A percentile compares a stretch with the other conserved stretches of the same genome.
Evolutionary conservation across 2,797 vertebrate species (phyloP).

Genomic region (Characodon lateralis): DNA sequence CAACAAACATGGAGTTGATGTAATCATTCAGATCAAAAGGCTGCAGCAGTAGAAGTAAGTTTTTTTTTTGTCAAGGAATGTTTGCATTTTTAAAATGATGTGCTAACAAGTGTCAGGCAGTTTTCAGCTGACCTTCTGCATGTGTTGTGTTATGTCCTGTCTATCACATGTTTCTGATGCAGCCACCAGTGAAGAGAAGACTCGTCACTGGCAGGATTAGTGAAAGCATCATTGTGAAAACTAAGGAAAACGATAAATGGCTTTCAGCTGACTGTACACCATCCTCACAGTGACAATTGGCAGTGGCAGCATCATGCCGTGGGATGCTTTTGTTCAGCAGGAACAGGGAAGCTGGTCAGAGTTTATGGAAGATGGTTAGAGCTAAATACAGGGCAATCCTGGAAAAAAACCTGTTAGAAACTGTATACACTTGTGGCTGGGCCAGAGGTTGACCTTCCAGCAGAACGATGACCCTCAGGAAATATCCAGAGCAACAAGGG

Average conservation of each 20-base stretch:
- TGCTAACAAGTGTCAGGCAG: slow-evolving; percentile 23
- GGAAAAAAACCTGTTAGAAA: too few relatives aligned
- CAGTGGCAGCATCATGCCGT: neutral
- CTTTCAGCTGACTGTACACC: neutral
- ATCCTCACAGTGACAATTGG: neutral
- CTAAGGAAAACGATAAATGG: neutral
- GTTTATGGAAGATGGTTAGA: neutral
- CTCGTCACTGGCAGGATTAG: neutral
- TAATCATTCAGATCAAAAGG: neutral
- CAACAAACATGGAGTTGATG: slow-evolving; percentile 3
- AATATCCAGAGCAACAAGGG: too few relatives aligned
- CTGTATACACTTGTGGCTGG: too few relatives aligned
- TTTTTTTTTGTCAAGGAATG: neutral
- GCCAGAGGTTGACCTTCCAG: too few relatives aligned
- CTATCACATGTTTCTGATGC: slow-evolving; percentile 7
- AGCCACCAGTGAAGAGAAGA: too few relatives aligned
- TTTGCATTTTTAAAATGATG: slow-evolving; percentile 1
- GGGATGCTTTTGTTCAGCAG: neutral
- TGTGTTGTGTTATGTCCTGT: slow-evolving; percentile 19
- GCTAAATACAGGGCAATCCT: neutral
- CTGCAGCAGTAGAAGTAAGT: neutral
- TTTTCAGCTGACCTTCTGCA: slow-evolving; percentile 19
- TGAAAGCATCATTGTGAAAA: neutral
- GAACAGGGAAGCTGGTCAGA: neutral
- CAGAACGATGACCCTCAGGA: too few relatives aligned